Evolutionary conservation across 1,140 invertebrate genomes (phyloP).

Genomic region (Heliconius congener): DNA sequence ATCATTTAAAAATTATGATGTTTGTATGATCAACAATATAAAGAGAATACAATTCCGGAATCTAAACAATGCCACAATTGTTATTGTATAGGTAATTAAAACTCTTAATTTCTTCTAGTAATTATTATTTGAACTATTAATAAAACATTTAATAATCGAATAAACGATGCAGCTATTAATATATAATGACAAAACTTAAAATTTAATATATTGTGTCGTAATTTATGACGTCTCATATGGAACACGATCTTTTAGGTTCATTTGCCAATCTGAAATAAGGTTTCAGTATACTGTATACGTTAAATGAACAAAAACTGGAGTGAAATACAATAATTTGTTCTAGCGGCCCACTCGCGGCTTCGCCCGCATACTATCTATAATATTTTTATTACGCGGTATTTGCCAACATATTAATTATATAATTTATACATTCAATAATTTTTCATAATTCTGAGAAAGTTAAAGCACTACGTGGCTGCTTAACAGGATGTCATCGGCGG

Average conservation of each 20-base stretch:
- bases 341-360: no score
- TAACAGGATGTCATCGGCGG: no score
- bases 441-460: no score
- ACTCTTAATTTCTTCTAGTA: background rate
- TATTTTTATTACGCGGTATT: no score
- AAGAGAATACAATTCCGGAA: background rate
- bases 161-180: background rate
- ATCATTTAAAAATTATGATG: no score
- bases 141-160: conserved; percentile 2
- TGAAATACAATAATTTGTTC: no score
- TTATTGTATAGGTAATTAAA: background rate
- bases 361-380: no score
- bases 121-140: background rate
- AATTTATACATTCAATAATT: no score
- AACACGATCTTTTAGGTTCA: background rate
- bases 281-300: background rate
- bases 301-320: background rate
- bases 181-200: background rate
- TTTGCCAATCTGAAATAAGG: background rate
- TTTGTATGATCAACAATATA: background rate
- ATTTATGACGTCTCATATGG: no score
- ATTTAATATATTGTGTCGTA: background rate
- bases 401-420: no score
- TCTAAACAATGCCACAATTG: background rate
- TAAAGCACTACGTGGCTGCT: no score